phyloP scores from a whole-genome alignment of 2,797 vertebrate genomes.

The Halcyon chelicuti region DNA sequence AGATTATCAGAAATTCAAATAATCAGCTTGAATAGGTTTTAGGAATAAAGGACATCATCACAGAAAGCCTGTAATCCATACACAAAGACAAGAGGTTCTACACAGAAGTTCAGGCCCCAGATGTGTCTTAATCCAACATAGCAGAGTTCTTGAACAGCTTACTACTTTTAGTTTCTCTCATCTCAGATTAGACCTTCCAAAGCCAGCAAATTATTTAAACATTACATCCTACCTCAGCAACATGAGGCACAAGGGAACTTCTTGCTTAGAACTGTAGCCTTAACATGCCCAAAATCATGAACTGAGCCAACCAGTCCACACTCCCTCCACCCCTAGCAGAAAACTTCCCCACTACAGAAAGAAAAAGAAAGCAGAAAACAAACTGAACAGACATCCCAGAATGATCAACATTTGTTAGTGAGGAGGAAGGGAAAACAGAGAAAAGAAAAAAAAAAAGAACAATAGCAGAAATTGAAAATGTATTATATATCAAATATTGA shows the following conservation, averaged over 20 bases:
- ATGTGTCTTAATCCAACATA: neutral
- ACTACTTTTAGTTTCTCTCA: neutral
- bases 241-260: constrained; percentile 9
- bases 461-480: neutral
- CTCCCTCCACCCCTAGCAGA: neutral
- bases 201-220: constrained; percentile 30
- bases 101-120: neutral
- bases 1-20: neutral
- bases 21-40: neutral
- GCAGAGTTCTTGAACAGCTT: neutral
- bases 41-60: neutral
- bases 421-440: neutral
- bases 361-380: neutral
- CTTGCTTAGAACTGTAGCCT: neutral
- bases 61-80: neutral
- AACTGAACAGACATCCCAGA: neutral
- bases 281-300: neutral
- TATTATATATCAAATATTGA: neutral
- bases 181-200: constrained; percentile 2
- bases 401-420: neutral
- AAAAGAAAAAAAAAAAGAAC: neutral
- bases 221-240: constrained; percentile 3
- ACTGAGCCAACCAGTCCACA: neutral
- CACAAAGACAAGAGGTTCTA: neutral
- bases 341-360: neutral